Conservation (phyloP, 2,797 vertebrate genomes). For the Bufotes viridis region DNA sequence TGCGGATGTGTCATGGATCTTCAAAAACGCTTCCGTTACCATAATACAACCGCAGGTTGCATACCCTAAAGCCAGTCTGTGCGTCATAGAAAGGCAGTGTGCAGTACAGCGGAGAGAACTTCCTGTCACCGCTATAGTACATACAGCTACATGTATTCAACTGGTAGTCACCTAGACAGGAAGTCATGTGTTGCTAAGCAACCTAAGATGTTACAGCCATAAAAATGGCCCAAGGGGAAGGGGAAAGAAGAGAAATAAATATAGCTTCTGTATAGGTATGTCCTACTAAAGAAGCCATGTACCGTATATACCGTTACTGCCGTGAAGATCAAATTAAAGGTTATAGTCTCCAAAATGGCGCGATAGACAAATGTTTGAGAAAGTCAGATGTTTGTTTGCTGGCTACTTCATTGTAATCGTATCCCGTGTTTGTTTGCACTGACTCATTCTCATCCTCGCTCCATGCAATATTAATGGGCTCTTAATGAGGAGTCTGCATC, state of each 20-base stretch:
- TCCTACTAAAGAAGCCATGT: neutral
- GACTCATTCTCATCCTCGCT: constrained; percentile 15
- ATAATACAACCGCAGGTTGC: no score
- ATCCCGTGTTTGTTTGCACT: constrained; percentile 2
- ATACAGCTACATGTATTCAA: neutral
- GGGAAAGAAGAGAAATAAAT: neutral
- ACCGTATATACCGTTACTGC: neutral
- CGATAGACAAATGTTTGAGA: neutral
- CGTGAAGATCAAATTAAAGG: neutral
- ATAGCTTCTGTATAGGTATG: neutral
- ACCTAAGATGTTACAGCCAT: neutral
- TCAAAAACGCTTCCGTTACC: no score
- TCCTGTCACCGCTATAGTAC: neutral
- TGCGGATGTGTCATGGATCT: no score
- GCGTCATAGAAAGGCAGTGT: neutral
- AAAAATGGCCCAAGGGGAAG: neutral
- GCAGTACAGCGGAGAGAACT: no score
- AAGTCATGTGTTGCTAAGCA: neutral
- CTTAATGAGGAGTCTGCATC: constrained; percentile 24
- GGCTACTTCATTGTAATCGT: neutral
- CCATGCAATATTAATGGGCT: constrained; percentile 44
- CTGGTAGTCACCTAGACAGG: neutral
- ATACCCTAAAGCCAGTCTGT: neutral
- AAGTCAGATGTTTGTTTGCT: neutral
- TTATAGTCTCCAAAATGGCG: neutral